Conservation (phyloP, 2,888 invertebrate species). For the Brenthis ino region DNA sequence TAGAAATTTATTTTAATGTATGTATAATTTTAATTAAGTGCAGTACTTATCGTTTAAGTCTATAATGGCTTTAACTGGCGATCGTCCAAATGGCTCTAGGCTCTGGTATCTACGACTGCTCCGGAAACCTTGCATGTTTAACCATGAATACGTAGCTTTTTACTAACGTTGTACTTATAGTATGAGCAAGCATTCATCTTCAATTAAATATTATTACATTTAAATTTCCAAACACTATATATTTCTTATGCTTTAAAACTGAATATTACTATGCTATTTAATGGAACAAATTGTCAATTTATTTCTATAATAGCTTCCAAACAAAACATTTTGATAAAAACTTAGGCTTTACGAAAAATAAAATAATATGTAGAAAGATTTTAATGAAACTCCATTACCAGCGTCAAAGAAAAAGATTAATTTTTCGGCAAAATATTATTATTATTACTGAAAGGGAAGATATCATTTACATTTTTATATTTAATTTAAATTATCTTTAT, state of each 20-base stretch:
- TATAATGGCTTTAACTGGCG: conserved; percentile 3
- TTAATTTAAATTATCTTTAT: neutral
- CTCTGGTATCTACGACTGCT: neutral
- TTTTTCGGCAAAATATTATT: conserved; percentile 1
- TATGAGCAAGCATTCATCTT: too few relatives aligned
- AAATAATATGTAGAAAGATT: conserved; percentile 5
- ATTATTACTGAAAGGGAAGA: too few relatives aligned
- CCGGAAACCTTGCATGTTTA: neutral
- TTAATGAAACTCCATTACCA: conserved; percentile 14
- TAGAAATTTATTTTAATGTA: neutral
- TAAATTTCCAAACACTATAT: too few relatives aligned
- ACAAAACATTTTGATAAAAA: too few relatives aligned
- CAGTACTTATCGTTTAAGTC: conserved; percentile 6
- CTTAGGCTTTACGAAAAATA: neutral
- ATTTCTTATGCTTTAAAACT: too few relatives aligned
- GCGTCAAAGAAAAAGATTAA: conserved; percentile 14
- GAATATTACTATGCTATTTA: too few relatives aligned
- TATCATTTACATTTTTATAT: too few relatives aligned
- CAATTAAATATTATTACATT: too few relatives aligned
- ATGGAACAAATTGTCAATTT: too few relatives aligned
- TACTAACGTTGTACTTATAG: too few relatives aligned
- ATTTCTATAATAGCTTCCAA: too few relatives aligned
- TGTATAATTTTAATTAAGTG: conserved; percentile 1
- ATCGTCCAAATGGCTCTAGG: conserved; percentile 4
- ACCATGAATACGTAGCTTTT: too few relatives aligned